Evolutionary conservation across 2,888 invertebrate genomes (phyloP), one percentile per base, ranked within the genome.

Genomic region (Melinopterus prodromus): DNA sequence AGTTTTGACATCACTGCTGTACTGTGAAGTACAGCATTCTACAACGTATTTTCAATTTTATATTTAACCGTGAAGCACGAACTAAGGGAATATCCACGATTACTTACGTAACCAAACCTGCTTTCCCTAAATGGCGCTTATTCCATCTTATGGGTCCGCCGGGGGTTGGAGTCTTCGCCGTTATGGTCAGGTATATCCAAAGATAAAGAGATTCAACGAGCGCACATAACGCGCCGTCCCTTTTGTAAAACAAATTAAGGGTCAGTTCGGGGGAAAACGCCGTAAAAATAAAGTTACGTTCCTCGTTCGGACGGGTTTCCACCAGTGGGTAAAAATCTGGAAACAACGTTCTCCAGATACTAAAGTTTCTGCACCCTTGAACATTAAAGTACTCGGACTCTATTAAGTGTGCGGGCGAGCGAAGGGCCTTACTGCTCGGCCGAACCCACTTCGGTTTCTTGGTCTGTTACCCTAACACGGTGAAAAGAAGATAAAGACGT

Each of bases 361-460:
- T 81, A 80, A 82, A 83, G 82, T 83, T 83, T 82, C 81, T 79
- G 82, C 77, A 35, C 83, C 81, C 84, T 84, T 81, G 83, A 83
- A 83, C 81, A 81, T 83, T 82, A 83, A 80, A 83, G 83, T 82
- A 83, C 83, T 82, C 79, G 80, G 75, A 81, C 82, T 82, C 83
- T 83, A 84, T 84, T 83, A 84, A 84, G 79, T 81, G 76, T 82
- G 82, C 82, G 83, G 83, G 84, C 53, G 53, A 53, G 53, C 53
- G 53, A 1, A 12, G 53, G 53, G 53, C 1, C 53, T 7, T 9
- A 53, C 12, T 12, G 53, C 9, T 12, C 12, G 7, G 53, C 53
- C 53, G 7, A 53, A 7, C 53, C 53, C 53, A 53, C 53, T 53
- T 53, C 53, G 53, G 53, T 53, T 53, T 53, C 53, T 53, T 53